Evolutionary conservation across 2,797 vertebrate genomes (phyloP).

Genomic region (Mus minutoides): DNA sequence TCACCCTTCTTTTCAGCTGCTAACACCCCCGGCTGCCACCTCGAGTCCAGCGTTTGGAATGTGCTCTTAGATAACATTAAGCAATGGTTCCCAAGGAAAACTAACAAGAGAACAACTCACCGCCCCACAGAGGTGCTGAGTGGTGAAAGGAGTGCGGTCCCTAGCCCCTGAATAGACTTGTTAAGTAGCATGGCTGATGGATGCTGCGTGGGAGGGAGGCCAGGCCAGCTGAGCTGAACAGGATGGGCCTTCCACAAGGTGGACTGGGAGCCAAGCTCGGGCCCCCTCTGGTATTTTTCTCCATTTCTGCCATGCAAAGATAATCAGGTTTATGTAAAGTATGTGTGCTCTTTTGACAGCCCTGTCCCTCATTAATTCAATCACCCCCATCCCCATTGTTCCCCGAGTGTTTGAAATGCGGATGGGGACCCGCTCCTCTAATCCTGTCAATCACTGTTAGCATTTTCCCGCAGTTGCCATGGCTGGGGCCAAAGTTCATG

Average conservation of each 20-base stretch:
- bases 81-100: slow-evolving; percentile 90
- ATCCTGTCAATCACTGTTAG: slow-evolving; percentile 99
- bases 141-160: slow-evolving; percentile 90
- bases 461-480: slow-evolving; percentile 99
- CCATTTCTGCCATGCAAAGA: slow-evolving; percentile 99
- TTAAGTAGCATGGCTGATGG: slow-evolving; percentile 95
- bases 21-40: slow-evolving; percentile 78
- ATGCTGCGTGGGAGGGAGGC: slow-evolving; percentile 91
- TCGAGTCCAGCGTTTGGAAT: slow-evolving; percentile 89
- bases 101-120: slow-evolving; percentile 67
- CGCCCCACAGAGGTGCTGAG: slow-evolving; percentile 90
- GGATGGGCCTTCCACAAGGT: slow-evolving; percentile 92
- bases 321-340: slow-evolving; percentile 99
- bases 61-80: slow-evolving; percentile 88
- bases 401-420: slow-evolving; percentile 99
- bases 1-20: slow-evolving; percentile 56
- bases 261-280: slow-evolving; percentile 91
- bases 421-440: slow-evolving; percentile 96
- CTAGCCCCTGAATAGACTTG: slow-evolving; percentile 95
- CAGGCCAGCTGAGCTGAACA: slow-evolving; percentile 89
- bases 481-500: slow-evolving; percentile 99
- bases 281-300: slow-evolving; percentile 88
- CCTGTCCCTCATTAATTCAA: slow-evolving; percentile 99
- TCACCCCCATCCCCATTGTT: slow-evolving; percentile 99
- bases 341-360: slow-evolving; percentile 99